Percentiles rank a stretch among this genome's conserved stretches.
These are phyloP conservation scores for Charina bottae DNA, from an alignment of 2,113 vertebrate genomes.

Conservation along the genomic window DNA sequence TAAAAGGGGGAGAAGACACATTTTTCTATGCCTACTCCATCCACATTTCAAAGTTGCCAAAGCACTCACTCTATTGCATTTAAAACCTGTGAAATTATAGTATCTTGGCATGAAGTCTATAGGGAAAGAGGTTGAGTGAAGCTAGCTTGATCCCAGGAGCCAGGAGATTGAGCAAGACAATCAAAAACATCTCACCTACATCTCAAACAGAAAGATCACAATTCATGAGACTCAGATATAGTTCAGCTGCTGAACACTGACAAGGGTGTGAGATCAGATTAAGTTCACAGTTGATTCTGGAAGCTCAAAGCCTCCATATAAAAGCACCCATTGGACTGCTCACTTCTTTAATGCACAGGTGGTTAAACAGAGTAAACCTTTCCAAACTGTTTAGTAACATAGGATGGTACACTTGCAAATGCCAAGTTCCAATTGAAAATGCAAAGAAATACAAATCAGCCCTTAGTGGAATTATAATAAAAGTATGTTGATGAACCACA, in stretches of 20 bases:
- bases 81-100: not conserved
- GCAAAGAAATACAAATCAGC: not conserved
- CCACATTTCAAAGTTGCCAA: not conserved
- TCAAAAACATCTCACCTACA: not conserved
- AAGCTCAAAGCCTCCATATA: not conserved
- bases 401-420: not conserved
- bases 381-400: not conserved
- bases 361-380: not conserved
- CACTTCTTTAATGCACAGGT: not conserved
- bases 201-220: not conserved
- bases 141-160: not conserved
- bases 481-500: not conserved
- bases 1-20: not conserved
- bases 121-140: not conserved
- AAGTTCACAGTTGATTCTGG: not conserved
- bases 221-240: not conserved
- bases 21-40: not conserved
- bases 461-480: not conserved
- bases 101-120: not conserved
- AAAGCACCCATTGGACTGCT: not conserved
- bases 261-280: not conserved
- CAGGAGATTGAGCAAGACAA: not conserved
- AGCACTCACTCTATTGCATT: not conserved
- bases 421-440: not conserved
- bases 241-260: not conserved